These are phyloP conservation scores for Oryzias dopingdopingensis DNA, from an alignment of 2,797 vertebrate genomes.

Conservation along the genomic window DNA sequence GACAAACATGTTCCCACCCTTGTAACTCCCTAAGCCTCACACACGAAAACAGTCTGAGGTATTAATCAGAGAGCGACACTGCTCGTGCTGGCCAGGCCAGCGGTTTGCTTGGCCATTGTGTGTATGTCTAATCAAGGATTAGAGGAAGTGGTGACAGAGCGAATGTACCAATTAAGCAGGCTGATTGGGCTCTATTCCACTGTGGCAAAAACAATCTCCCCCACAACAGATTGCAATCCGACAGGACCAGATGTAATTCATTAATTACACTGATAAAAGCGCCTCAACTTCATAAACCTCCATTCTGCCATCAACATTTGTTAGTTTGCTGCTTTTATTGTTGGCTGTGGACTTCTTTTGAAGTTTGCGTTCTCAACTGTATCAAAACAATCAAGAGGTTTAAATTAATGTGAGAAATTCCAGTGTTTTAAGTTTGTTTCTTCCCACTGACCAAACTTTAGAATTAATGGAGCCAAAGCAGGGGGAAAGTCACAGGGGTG, in stretches of 20 bases:
- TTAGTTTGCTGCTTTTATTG: slow-evolving; percentile 62
- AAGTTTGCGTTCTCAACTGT: slow-evolving; percentile 26
- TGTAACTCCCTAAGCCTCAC: slow-evolving; percentile 1
- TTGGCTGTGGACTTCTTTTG: slow-evolving; percentile 44
- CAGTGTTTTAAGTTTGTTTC: too few species aligned
- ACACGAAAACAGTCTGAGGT: slow-evolving; percentile 40
- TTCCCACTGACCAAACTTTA: too few species aligned
- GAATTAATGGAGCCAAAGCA: too few species aligned
- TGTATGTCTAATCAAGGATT: slow-evolving; percentile 76
- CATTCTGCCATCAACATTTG: slow-evolving; percentile 59
- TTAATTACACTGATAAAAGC: slow-evolving; percentile 80
- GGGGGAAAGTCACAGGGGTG: too few species aligned
- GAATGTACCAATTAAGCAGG: slow-evolving; percentile 79
- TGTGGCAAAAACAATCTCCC: slow-evolving; percentile 78
- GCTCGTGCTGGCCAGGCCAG: slow-evolving; percentile 63
- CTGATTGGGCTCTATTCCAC: slow-evolving; percentile 78
- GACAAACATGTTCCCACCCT: slow-evolving; percentile 8
- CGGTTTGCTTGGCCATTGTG: slow-evolving; percentile 58
- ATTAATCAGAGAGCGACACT: slow-evolving; percentile 62
- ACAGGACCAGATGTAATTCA: slow-evolving; percentile 82
- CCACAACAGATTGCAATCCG: slow-evolving; percentile 79
- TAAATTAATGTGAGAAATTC: not conserved
- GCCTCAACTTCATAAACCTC: slow-evolving; percentile 58
- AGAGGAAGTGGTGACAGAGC: slow-evolving; percentile 71
- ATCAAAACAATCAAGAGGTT: slow-evolving; percentile 31